These are phyloP conservation scores for Isichthys henryi DNA, from an alignment of 2,113 vertebrate genomes.

Conservation along the genomic window DNA sequence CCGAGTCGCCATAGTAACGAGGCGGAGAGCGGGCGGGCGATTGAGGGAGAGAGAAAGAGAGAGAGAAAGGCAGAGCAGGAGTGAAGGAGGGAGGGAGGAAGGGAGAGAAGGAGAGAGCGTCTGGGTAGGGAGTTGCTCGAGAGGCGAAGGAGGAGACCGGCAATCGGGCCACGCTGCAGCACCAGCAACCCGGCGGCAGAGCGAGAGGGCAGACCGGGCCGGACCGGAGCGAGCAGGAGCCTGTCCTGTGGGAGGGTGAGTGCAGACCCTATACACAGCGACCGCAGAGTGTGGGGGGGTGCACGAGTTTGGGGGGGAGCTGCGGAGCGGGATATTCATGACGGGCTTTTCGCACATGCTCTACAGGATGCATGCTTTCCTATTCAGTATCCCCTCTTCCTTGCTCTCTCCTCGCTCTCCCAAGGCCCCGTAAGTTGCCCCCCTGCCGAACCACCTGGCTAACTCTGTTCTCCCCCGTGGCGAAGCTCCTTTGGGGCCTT, in stretches of 20 bases:
- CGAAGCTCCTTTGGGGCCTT: background rate
- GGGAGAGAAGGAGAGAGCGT: conserved; percentile 19
- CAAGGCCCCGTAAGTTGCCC: background rate
- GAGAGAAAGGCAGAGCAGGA: conserved; percentile 37
- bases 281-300: conserved; percentile 21
- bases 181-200: background rate
- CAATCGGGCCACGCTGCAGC: conserved; percentile 50
- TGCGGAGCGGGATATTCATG: background rate
- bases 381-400: background rate
- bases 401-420: background rate
- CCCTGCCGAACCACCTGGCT: background rate
- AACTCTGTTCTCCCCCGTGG: background rate
- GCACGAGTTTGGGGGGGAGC: background rate
- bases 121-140: background rate
- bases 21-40: conserved; percentile 44
- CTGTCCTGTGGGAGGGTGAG: conserved; percentile 4
- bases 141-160: conserved; percentile 21
- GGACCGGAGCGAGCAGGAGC: background rate
- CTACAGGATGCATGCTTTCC: background rate
- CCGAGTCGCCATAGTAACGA: conserved; percentile 64
- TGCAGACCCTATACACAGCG: background rate
- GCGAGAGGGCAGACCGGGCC: background rate
- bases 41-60: conserved; percentile 38
- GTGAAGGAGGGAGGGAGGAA: conserved; percentile 30
- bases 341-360: background rate